These are phyloP conservation scores for Cosmopolites sordidus DNA, from an alignment of 2,888 invertebrate genomes.

Conservation along the genomic window DNA sequence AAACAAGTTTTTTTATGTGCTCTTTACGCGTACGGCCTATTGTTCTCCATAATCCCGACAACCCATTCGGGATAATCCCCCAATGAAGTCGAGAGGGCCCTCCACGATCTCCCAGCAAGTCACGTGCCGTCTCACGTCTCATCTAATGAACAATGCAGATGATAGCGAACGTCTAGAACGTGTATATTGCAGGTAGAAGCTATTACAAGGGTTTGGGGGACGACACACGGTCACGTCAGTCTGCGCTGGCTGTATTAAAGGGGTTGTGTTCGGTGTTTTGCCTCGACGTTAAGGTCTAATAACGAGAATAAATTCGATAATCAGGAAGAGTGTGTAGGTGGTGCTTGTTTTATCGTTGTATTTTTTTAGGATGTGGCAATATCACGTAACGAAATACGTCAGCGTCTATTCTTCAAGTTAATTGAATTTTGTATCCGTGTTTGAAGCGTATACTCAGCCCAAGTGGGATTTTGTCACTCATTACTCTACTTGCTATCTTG, in stretches of 20 bases:
- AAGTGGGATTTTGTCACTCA: too few species aligned
- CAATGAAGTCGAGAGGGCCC: constrained; percentile 15
- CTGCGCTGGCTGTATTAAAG: constrained; percentile 9
- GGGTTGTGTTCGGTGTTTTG: constrained; percentile 4
- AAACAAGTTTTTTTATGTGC: too few species aligned
- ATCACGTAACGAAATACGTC: too few species aligned
- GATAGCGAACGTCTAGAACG: constrained; percentile 14
- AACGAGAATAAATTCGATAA: constrained; percentile 2
- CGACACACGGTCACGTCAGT: constrained; percentile 7
- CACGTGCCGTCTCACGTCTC: constrained; percentile 14
- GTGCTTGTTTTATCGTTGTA: too few species aligned
- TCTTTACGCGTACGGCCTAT: constrained; percentile 1
- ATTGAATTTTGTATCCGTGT: too few species aligned
- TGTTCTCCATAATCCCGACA: constrained; percentile 16
- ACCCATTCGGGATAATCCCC: constrained; percentile 7
- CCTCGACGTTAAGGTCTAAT: constrained; percentile 6
- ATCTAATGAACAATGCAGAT: constrained; percentile 18
- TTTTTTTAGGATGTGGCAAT: too few species aligned
- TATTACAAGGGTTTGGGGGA: constrained; percentile 8
- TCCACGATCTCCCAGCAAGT: constrained; percentile 7
- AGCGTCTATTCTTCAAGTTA: too few species aligned
- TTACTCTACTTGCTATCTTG: too few species aligned
- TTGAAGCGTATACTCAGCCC: too few species aligned
- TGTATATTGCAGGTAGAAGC: constrained; percentile 15
- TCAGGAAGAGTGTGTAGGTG: neutral